Evolutionary conservation across 1,140 invertebrate genomes (phyloP).

Genomic region (Drosophila albomicans): DNA sequence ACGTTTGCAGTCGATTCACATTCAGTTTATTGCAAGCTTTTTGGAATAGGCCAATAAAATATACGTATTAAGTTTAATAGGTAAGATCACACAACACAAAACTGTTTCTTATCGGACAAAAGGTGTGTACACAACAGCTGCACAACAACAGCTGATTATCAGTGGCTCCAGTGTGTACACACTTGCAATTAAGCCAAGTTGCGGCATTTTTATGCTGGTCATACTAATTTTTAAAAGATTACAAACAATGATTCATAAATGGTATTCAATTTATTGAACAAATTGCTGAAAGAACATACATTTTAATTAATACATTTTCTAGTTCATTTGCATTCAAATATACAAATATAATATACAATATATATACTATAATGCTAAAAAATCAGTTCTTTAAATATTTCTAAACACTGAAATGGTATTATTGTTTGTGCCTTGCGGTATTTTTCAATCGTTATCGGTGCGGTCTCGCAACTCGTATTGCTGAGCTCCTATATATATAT

Average conservation of each 20-base stretch:
- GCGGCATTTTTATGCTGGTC: constrained; percentile 23
- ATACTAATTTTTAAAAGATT: neutral
- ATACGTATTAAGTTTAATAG: constrained; percentile 49
- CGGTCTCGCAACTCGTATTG: neutral
- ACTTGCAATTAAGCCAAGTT: neutral
- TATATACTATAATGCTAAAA: no score
- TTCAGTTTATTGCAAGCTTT: constrained; percentile 23
- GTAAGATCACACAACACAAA: constrained; percentile 51
- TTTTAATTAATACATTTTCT: no score
- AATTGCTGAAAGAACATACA: no score
- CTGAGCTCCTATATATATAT: neutral
- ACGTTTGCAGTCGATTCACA: constrained; percentile 29
- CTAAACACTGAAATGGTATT: no score
- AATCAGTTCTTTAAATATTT: no score
- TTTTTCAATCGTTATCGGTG: no score
- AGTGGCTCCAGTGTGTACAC: constrained; percentile 35
- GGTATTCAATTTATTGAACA: no score
- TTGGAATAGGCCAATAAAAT: constrained; percentile 34
- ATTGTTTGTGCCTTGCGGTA: no score
- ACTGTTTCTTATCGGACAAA: constrained; percentile 66
- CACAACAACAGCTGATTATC: constrained; percentile 59
- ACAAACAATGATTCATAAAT: neutral
- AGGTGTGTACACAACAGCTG: constrained; percentile 65
- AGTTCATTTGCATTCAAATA: no score
- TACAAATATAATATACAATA: no score